A percentile compares a stretch with the other conserved stretches of the same genome.
These are phyloP conservation scores for Okamejei kenojei DNA, from an alignment of 2,797 vertebrate species.

Conservation along the genomic window DNA sequence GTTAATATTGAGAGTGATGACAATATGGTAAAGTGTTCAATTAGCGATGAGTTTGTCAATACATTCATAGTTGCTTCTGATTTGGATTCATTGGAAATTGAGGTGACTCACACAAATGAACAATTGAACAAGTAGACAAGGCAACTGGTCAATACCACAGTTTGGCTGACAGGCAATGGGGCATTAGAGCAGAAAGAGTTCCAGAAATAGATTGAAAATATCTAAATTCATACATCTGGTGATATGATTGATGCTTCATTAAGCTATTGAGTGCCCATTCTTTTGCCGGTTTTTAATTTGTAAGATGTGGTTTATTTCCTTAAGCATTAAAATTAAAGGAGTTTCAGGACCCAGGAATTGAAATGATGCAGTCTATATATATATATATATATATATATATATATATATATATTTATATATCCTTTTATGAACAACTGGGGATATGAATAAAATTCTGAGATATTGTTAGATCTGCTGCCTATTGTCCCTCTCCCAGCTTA, in stretches of 20 bases:
- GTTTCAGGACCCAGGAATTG: not conserved
- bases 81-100: not conserved
- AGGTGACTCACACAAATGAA: not conserved
- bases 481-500: not conserved
- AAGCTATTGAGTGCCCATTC: not conserved
- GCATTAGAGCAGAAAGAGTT: not conserved
- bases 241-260: not conserved
- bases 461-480: not conserved
- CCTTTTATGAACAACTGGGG: not conserved
- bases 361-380: not conserved
- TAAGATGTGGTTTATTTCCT: not conserved
- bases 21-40: not conserved
- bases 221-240: slow-evolving; percentile 2
- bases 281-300: not conserved
- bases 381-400: not conserved
- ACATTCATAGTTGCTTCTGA: not conserved
- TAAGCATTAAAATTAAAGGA: not conserved
- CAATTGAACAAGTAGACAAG: not conserved
- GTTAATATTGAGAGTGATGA: no score
- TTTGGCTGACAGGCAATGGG: not conserved
- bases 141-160: not conserved
- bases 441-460: slow-evolving; percentile 29
- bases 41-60: not conserved
- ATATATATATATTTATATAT: not conserved
- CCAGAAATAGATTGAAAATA: not conserved